Base-by-base conservation (phyloP, 1,140 invertebrate species). In the Heterodera schachtii region DNA sequence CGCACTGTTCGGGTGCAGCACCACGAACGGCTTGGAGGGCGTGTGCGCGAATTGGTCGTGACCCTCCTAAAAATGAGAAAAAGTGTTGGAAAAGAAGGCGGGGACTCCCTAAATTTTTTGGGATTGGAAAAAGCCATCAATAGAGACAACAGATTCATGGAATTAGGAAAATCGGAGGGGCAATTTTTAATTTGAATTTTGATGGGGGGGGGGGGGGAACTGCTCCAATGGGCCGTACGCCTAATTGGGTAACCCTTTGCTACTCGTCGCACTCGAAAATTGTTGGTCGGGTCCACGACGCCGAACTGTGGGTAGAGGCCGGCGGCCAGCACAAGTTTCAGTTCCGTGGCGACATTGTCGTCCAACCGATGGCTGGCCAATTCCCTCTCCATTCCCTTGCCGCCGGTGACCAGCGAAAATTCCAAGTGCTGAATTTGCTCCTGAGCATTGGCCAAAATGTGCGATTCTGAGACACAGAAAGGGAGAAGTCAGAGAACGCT, bases 251-350 rank as follows among this genome's bases (percentile, higher is more conserved):
- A n/a, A n/a, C n/a, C n/a, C n/a, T n/a, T n/a, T n/a, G n/a, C n/a
- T n/a, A n/a, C 6, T 4, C 4, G n/a, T 75, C 41, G 9, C n/a
- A 75, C 73, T 6, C 64, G 43, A 60, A 70, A 64, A 60, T 79
- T 84, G 49, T 85, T 85, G 64, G 76, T 52, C 7, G 81, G 76
- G 60, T 82, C 81, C 64, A 82, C 41, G 3, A 86, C 70, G 11
- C 84, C 85, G 81, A 69, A 85, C 79, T 85, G 85, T 47, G 85
- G 85, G 78, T 85, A 85, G 6, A 86, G 47, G 21, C 85, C 85
- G 57, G 81, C 67, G 3, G 80, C 84, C 52, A 85, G 43, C 46
- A 85, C 57, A 21, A 87, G 52, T 66, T 85, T 80, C 31, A 85
- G 11, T n/a, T 85, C 47, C 3, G 52, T 66, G 6, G 81, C 78